Base-by-base conservation (phyloP, 2,888 invertebrate species). In the Disparrhopalites patrizii region DNA sequence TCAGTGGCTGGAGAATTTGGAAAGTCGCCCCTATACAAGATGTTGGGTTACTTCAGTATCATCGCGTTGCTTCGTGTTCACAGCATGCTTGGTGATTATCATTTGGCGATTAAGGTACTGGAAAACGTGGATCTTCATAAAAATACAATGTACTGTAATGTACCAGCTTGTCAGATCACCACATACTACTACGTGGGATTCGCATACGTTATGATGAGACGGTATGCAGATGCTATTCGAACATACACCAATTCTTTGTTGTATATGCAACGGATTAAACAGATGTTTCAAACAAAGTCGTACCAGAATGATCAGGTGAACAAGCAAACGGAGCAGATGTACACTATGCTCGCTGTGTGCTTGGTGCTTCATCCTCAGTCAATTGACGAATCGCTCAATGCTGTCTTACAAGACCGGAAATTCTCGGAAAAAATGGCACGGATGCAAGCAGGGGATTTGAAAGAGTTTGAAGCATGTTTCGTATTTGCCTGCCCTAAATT, bases 121-220 rank as follows among this genome's bases (percentile, higher is more conserved):
- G 95, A 96, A 78, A 94, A 95, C 78, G 93, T 97, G 72, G 96
- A 97, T 79, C 84, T 99, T 68, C 95, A 97, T 80, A 95, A 96
- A 80, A 97, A 98, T 82, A 91, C 90, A 7, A 90, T 92, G 76
- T 93, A 92, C 79, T 91, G 93, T 0, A 91, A 93, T 76, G 97
- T 99, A 68, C 97, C 98, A 2, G 96, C 97, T 3, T 99, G 99
- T 79, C 95, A 97, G 80, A 97, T 99, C 76, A 95, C 98, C 4
- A 97, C 97, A 0, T 96, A 96, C 1, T 99, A 99, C 80, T 99
- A 98, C 79, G 98, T 99, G 30, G 99, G 98, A 1, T 99, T 99
- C 79, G 96, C 95, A 1, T 99, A 99, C 81, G 93, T 99, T 91
- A 99, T 99, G 98, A 99, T 98, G 98, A 86, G 98, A 28, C 87